Evolutionary conservation across 2,113 vertebrate genomes (phyloP).

Genomic region (Thamnaconus septentrionalis): DNA sequence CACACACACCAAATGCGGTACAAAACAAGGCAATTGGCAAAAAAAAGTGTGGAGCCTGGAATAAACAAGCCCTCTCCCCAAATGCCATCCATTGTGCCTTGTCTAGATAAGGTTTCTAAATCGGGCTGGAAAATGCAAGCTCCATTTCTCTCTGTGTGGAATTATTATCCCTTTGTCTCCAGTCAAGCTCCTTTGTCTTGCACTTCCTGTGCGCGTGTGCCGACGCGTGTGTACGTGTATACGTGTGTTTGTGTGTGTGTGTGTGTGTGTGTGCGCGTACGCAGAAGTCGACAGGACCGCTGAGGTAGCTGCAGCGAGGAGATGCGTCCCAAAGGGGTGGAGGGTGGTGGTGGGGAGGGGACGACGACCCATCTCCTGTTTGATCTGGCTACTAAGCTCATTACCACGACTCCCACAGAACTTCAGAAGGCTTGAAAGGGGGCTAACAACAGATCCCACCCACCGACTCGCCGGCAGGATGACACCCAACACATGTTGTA

Average conservation of each 20-base stretch:
- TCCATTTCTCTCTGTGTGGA: conserved; percentile 77
- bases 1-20: conserved; percentile 11
- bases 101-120: conserved; percentile 80
- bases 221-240: conserved; percentile 10
- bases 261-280: conserved; percentile 23
- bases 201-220: conserved; percentile 44
- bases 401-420: conserved; percentile 61
- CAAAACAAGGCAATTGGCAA: conserved; percentile 69
- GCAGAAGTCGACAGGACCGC: conserved; percentile 53
- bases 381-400: conserved; percentile 67
- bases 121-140: conserved; percentile 74
- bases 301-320: conserved; percentile 55
- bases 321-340: conserved; percentile 50
- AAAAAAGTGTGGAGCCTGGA: conserved; percentile 72
- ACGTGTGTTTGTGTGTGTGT: conserved; percentile 28
- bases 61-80: conserved; percentile 75
- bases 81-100: conserved; percentile 79
- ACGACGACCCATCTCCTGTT: conserved; percentile 61
- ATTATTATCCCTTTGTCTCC: conserved; percentile 82
- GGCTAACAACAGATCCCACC: conserved; percentile 52
- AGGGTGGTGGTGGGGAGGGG: conserved; percentile 25
- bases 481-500: conserved; percentile 31
- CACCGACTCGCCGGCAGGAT: conserved; percentile 34
- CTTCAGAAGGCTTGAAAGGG: conserved; percentile 42
- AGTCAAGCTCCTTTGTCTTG: conserved; percentile 76